Percentiles rank a stretch among this genome's conserved stretches.
These are phyloP conservation scores for Campylomormyrus tamandua DNA, from an alignment of 2,113 vertebrate species.

Conservation along the genomic window DNA sequence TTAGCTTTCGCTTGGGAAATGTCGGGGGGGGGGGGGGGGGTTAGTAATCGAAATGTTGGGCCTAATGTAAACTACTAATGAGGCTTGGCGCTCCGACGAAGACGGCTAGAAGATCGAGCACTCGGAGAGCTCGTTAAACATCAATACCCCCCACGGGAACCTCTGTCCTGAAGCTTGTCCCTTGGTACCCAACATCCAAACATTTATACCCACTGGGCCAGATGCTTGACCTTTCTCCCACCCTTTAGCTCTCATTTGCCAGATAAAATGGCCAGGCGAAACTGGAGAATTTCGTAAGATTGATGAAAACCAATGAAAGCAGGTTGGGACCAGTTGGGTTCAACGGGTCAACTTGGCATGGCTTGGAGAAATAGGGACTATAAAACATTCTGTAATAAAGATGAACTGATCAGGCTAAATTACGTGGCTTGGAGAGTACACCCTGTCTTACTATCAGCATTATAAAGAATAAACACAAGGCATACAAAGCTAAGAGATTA, in stretches of 20 bases:
- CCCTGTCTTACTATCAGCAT: background rate
- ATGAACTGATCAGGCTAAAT: background rate
- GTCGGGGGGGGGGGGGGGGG: background rate
- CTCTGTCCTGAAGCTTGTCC: background rate
- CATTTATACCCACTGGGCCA: background rate
- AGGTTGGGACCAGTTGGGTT: background rate
- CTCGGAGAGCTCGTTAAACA: background rate
- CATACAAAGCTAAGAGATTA: background rate
- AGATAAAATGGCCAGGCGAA: background rate
- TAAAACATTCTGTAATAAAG: background rate
- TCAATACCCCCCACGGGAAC: background rate
- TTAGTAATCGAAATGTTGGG: background rate
- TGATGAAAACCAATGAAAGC: background rate
- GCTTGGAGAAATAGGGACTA: background rate
- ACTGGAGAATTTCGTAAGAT: background rate
- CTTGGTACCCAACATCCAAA: background rate
- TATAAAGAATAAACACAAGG: background rate
- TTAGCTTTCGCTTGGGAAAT: slow-evolving; percentile 1
- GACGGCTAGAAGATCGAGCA: background rate
- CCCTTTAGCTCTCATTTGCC: background rate
- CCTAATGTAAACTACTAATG: background rate
- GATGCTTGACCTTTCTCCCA: background rate
- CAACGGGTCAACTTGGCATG: background rate
- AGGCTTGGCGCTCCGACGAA: background rate
- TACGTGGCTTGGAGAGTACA: background rate